Evolutionary conservation across 2,797 vertebrate genomes (phyloP), one percentile per base, ranked within the genome.

Genomic region (Notolabrus celidotus): DNA sequence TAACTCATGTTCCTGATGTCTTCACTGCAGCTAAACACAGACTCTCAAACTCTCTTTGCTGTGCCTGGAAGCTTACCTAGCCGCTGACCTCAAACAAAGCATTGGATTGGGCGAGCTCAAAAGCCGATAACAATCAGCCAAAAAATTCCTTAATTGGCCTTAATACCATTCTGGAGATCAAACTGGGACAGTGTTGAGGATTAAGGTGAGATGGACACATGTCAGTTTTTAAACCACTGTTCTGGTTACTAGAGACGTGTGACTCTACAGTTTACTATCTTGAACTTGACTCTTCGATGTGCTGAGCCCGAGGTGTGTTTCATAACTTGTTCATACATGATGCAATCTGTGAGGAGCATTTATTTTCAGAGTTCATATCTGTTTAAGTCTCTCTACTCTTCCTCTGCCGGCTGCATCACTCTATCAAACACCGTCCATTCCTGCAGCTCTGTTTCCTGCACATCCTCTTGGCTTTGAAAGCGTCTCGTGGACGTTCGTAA

Each of bases 251-350:
- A n/a, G n/a, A n/a, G n/a, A 38, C 47, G 14, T 1, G 10, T 56
- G 31, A 38, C 29, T 25, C 9, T 17, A 22, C 50, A 8, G 47
- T 64, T 75, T 27, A 42, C 54, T n/a, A 14, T 51, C 22, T 22
- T 59, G 31, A 63, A 63, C 27, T 31, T 55, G 39, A 57, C 31
- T 19, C 23, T 51, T 12, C 6, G 65, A 47, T 42, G 14, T 38
- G 10, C 45, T 56, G 34, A 41, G 47, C 43, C 27, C 3, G 19
- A 43, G 34, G 45, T 43, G 11, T 7, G 14, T 68, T 51, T 25
- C 11, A 46, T 58, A 71, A 66, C 53, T 39, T 69, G 29, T 59
- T 63, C 20, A 42, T 53, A 29, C 53, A 53, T 25, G 41, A 51
- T 63, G 19, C 23, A 71, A 66, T 33, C 46, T 17, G 3, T 51